Percentiles rank a stretch among this genome's conserved stretches.
Evolutionary conservation across 1,140 invertebrate genomes (phyloP).

Genomic region (Sarcophaga bullata): DNA sequence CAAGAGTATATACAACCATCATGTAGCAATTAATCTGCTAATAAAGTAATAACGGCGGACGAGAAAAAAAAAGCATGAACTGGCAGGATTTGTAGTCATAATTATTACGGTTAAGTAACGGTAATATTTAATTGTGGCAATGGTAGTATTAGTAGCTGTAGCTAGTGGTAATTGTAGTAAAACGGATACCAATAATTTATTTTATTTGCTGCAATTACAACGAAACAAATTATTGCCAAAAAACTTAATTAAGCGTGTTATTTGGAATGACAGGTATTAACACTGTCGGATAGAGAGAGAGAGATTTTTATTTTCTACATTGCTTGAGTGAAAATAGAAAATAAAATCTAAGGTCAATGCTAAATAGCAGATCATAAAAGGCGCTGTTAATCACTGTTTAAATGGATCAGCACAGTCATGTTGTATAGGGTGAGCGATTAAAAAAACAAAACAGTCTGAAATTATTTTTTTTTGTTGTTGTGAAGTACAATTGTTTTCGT

Average conservation of each 20-base stretch:
- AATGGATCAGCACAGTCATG: too few relatives aligned
- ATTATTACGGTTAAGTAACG: neutral
- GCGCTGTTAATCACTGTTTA: too few relatives aligned
- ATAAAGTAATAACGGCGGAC: slow-evolving; percentile 1
- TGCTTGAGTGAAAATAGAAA: too few relatives aligned
- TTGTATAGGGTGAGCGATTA: too few relatives aligned
- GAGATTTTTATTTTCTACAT: too few relatives aligned
- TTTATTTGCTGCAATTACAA: slow-evolving; percentile 10
- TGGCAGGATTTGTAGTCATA: neutral
- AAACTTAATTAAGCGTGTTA: slow-evolving; percentile 1
- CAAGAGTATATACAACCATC: neutral
- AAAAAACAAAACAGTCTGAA: too few relatives aligned
- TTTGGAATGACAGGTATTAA: neutral
- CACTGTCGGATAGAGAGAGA: too few relatives aligned
- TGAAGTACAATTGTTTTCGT: too few relatives aligned
- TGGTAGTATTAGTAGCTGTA: neutral
- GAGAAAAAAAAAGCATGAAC: neutral
- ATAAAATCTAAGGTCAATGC: too few relatives aligned
- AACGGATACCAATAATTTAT: neutral
- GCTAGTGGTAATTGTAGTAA: slow-evolving; percentile 15
- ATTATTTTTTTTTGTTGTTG: too few relatives aligned
- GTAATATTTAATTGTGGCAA: too few relatives aligned
- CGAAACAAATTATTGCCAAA: neutral
- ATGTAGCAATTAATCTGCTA: slow-evolving; percentile 1
- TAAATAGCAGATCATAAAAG: too few relatives aligned